Evolutionary conservation across 2,888 invertebrate species (phyloP), one percentile per base, ranked within the genome.

Genomic region (Polia nebulosa): DNA sequence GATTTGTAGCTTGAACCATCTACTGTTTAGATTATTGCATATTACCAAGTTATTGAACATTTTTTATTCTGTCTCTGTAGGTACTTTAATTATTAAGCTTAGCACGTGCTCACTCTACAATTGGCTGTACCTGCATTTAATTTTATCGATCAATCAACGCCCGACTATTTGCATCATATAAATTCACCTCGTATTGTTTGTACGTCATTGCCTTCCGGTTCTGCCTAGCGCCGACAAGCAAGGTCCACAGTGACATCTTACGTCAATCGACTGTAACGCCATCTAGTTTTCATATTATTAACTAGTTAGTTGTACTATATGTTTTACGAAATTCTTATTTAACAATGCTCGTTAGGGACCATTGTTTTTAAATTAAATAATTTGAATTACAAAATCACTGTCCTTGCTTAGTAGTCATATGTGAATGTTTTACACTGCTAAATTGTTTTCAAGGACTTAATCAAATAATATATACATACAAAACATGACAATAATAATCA

Each of bases 171-270:
- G 87, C 82, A 85, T 87, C 84, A 81, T 85, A 85, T 84, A 79
- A 84, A 87, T 88, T 87, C 85, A 83, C 88, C 87, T 88, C 85
- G 87, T 87, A 80, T 84, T 85, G 77, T 84, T 71, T 68, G 81
- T 81, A 82, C 89, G 88, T 90, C 88, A 88, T 80, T 80, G 80
- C 85, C 86, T 91, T 90, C 90, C 90, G 90, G 88, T 84, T 78
- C 80, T 71, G 73, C 65, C 66, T 71, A 82, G 75, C 72, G 84
- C 81, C 81, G 84, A 77, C 84, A 84, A 61, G 71, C 87, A 85
- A 89, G 87, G 87, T 84, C 80, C 78, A 57, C 72, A 76, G 77
- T 81, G 84, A 81, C 68, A 80, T 76, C 70, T 78, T 81, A 71
- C 82, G 84, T 78, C 74, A 83, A 77, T 73, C 25, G 66, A 62